A percentile compares a stretch with the other conserved stretches of the same genome.
Conservation (phyloP, 2,797 vertebrate species). For the Telmatherina bonti region DNA sequence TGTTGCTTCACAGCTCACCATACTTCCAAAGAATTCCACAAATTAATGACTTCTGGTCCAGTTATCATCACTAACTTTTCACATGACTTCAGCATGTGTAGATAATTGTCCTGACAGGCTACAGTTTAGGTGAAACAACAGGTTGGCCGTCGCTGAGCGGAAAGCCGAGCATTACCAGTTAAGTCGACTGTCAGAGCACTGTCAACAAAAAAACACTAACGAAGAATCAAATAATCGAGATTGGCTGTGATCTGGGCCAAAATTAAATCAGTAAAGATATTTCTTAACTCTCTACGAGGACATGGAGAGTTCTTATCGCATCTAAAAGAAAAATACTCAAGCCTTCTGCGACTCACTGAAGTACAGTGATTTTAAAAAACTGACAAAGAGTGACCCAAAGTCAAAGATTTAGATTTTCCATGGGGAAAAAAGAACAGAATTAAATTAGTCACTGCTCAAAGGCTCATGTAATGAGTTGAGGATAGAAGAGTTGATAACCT, state of each 20-base stretch:
- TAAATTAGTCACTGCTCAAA: constrained; percentile 39
- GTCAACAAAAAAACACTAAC: neutral
- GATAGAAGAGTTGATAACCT: constrained; percentile 49
- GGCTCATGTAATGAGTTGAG: constrained; percentile 48
- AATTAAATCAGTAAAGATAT: neutral
- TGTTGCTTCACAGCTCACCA: neutral
- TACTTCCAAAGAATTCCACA: neutral
- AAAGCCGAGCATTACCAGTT: neutral
- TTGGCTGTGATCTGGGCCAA: neutral
- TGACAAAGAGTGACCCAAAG: neutral
- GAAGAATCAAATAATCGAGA: neutral
- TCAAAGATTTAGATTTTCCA: constrained; percentile 4
- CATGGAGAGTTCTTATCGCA: neutral
- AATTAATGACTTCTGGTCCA: neutral
- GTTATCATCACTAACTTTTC: neutral
- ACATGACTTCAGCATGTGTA: neutral
- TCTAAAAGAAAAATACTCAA: too few relatives aligned
- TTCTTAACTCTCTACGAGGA: neutral
- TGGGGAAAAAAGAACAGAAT: constrained; percentile 11
- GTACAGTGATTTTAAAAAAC: neutral
- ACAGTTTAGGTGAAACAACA: neutral
- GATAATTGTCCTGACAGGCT: neutral
- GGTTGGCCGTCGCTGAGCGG: neutral
- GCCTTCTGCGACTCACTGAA: neutral
- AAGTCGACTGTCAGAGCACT: neutral